These are phyloP conservation scores for Drosophila paucipuncta DNA, from an alignment of 2,888 invertebrate species.

Conservation along the genomic window DNA sequence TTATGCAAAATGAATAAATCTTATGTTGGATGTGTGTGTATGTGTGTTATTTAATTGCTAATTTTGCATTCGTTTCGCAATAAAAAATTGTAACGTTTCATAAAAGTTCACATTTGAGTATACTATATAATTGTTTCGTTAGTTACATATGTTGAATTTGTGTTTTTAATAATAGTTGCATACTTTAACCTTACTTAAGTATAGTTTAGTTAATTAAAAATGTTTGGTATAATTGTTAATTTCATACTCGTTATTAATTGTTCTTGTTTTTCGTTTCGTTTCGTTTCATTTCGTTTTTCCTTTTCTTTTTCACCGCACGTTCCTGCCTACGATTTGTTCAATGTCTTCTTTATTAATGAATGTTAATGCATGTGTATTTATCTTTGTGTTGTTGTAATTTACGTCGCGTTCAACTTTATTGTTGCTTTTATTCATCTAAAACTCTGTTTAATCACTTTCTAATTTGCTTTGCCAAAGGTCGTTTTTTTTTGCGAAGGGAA, in stretches of 20 bases:
- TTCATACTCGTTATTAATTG: conserved; percentile 68
- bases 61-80: conserved; percentile 51
- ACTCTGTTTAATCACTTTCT: conserved; percentile 31
- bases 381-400: conserved; percentile 71
- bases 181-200: conserved; percentile 66
- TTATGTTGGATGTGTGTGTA: conserved; percentile 11
- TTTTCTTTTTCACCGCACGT: conserved; percentile 84
- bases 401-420: conserved; percentile 57
- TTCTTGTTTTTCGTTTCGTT: conserved; percentile 47
- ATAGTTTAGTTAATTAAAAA: conserved; percentile 76
- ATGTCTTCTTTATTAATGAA: conserved; percentile 75
- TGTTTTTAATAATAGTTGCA: conserved; percentile 67
- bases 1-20: conserved; percentile 28
- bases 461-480: conserved; percentile 34
- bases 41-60: conserved; percentile 44
- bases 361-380: conserved; percentile 64
- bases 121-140: conserved; percentile 69
- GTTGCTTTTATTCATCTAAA: conserved; percentile 41
- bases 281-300: conserved; percentile 32
- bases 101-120: conserved; percentile 74
- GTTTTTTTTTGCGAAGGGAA: conserved; percentile 25
- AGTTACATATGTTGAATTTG: conserved; percentile 59
- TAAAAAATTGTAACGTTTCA: conserved; percentile 72
- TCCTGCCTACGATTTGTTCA: conserved; percentile 85
- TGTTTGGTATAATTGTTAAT: conserved; percentile 72